A percentile compares a stretch with the other conserved stretches of the same genome.
Evolutionary conservation across 2,113 vertebrate species (phyloP).

Genomic region (Bos javanicus): DNA sequence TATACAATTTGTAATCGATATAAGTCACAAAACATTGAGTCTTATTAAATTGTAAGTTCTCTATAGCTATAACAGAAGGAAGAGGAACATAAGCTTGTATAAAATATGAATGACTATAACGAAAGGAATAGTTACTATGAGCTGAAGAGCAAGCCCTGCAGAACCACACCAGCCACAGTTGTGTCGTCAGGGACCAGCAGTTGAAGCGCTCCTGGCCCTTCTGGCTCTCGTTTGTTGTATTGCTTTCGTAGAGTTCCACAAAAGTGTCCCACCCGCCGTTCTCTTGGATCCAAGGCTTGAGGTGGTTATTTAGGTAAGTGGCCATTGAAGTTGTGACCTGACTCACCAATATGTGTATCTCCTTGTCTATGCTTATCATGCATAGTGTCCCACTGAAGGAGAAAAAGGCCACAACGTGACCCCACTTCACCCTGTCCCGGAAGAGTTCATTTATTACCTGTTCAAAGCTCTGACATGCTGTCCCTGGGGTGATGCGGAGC

Average conservation of each 20-base stretch:
- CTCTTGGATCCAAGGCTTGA: too few species aligned
- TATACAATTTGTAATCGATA: too few species aligned
- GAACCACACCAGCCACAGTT: not conserved
- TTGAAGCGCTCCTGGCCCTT: not conserved
- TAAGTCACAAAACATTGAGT: too few species aligned
- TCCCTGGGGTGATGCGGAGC: not conserved
- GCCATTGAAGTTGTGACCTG: not conserved
- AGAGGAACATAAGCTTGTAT: too few species aligned
- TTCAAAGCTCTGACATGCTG: not conserved
- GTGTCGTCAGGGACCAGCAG: not conserved
- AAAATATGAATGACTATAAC: too few species aligned
- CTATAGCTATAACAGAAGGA: too few species aligned
- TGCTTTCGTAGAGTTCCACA: not conserved
- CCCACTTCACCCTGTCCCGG: not conserved
- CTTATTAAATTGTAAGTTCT: too few species aligned
- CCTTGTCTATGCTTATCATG: not conserved
- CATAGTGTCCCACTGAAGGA: not conserved
- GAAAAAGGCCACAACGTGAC: not conserved
- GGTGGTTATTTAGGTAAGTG: too few species aligned
- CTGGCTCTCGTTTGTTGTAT: not conserved
- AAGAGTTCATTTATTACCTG: not conserved
- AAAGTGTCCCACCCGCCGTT: too few species aligned
- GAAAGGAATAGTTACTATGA: too few species aligned
- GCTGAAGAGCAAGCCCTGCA: not conserved
- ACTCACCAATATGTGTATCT: not conserved